Evolutionary conservation across 1,140 invertebrate genomes (phyloP).

Genomic region (Zaprionus africanus): DNA sequence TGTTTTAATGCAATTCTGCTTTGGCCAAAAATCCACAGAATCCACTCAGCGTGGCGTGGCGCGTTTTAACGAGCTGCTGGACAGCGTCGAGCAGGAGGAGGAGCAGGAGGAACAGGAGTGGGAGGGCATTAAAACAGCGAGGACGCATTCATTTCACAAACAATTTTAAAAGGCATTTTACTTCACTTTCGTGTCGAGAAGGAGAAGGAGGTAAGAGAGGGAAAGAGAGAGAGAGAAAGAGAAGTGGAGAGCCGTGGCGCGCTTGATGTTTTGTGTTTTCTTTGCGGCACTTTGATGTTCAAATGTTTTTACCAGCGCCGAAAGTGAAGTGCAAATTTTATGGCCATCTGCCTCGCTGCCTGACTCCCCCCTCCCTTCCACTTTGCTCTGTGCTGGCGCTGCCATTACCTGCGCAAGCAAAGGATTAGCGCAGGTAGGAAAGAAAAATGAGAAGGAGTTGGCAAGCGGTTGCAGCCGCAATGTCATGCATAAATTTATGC

Average conservation of each 20-base stretch:
- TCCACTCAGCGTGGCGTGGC: constrained; percentile 19
- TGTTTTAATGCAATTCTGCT: constrained; percentile 22
- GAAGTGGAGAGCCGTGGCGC: not conserved
- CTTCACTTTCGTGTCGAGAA: not conserved
- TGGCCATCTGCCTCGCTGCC: not conserved
- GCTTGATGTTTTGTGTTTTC: constrained; percentile 16
- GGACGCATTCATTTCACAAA: constrained; percentile 42
- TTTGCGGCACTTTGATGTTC: constrained; percentile 58
- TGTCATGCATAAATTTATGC: constrained; percentile 47
- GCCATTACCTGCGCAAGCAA: constrained; percentile 18
- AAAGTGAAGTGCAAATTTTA: constrained; percentile 45
- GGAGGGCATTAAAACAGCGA: constrained; percentile 19
- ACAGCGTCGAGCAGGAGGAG: constrained; percentile 1
- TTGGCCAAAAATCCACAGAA: constrained; percentile 4
- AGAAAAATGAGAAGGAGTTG: not conserved
- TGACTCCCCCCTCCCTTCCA: not conserved
- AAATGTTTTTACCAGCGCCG: constrained; percentile 56
- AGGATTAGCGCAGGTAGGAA: constrained; percentile 43
- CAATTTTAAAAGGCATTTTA: constrained; percentile 40
- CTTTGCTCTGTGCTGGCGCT: not conserved
- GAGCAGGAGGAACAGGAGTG: not conserved
- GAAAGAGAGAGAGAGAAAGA: not conserved
- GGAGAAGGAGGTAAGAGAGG: not conserved
- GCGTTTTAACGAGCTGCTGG: constrained; percentile 32
- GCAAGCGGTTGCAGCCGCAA: constrained; percentile 24